Base-by-base conservation (phyloP, 2,888 invertebrate species). In the Cremastinae sp. region DNA sequence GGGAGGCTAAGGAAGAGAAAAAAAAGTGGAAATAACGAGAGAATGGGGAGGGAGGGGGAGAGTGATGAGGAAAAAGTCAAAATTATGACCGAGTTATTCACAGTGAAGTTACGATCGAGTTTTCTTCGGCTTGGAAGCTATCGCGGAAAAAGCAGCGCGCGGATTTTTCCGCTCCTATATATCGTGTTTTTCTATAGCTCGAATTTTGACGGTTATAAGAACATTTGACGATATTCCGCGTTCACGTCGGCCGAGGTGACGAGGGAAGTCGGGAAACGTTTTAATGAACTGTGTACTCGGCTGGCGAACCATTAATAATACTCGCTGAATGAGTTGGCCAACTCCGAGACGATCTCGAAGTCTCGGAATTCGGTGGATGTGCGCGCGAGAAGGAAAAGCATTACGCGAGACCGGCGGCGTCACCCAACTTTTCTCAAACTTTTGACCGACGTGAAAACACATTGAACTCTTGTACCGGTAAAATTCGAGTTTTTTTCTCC, bases 261-360 rank as follows among this genome's bases (percentile, higher is more conserved):
- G 51, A 49, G 38, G 16, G 49, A 53, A 56, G 36, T 14, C 36
- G 22, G 53, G 34, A 53, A 78, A 80, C 79, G 84, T 82, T 86
- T 85, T 88, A 88, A 88, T 88, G 88, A 88, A 88, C 88, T 81
- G 81, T 28, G 28, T 80, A 83, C 61, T 85, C 84, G 81, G 84
- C 81, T 81, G 84, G 80, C n/a, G n/a, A 87, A 86, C 88, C 88
- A 88, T 88, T 88, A 88, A 88, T 88, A 88, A 88, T 74, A 49
- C 49, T 84, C 80, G 78, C 78, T 78, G 81, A 80, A 80, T 74
- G 70, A 74, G 74, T 69, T 64, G 74, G 64, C 69, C 56, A 16
- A 16, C 49, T 20, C 28, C 28, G 73, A 78, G 74, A 78, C 68
- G 66, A 64, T 74, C 49, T 14, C 38, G 56, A 45, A 43, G 28